phyloP scores from a whole-genome alignment of 2,113 vertebrate species.

The Sphyrna mokarran region DNA sequence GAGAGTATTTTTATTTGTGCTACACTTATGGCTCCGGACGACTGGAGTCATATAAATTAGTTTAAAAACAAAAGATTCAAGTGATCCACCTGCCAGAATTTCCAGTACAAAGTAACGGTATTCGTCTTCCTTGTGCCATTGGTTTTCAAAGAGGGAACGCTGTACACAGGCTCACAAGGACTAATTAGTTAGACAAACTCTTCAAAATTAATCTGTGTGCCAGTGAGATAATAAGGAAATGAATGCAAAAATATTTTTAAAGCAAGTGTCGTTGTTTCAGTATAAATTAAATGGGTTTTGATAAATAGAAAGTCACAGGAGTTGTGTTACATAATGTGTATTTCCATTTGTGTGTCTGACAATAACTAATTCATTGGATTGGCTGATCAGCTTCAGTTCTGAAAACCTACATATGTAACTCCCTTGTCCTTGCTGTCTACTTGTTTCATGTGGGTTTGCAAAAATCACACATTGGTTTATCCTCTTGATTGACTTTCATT shows the following conservation, averaged over 20 bases:
- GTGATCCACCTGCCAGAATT: background rate
- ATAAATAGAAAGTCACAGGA: background rate
- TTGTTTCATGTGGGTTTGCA: background rate
- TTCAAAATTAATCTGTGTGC: background rate
- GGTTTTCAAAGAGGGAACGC: background rate
- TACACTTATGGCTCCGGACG: background rate
- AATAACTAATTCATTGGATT: background rate
- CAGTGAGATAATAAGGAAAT: background rate
- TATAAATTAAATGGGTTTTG: background rate
- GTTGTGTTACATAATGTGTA: background rate
- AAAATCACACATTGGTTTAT: background rate
- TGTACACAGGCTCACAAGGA: background rate
- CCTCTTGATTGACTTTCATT: background rate
- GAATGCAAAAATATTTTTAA: background rate
- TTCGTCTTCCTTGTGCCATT: background rate
- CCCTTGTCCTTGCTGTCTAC: background rate
- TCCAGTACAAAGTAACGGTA: background rate
- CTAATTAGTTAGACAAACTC: background rate
- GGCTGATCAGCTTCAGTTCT: background rate
- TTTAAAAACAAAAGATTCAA: background rate
- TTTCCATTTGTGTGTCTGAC: background rate
- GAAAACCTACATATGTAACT: background rate
- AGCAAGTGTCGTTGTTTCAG: background rate
- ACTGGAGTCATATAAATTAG: background rate
- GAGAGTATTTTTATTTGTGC: background rate